These are phyloP conservation scores for Acanthiza pusilla DNA, from an alignment of 2,797 vertebrate genomes.

Conservation along the genomic window DNA sequence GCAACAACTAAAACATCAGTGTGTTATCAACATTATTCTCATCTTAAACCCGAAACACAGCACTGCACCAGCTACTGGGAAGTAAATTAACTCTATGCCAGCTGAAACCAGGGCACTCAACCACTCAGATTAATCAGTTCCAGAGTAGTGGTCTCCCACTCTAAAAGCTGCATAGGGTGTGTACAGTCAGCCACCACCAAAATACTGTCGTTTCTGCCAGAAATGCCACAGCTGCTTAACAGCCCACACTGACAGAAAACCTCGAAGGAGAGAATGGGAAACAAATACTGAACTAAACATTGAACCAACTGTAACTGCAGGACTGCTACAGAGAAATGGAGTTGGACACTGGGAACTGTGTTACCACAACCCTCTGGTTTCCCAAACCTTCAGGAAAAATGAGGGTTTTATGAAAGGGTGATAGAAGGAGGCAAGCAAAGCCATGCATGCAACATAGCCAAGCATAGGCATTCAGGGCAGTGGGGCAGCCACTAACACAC, in stretches of 20 bases:
- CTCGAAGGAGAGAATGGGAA: background rate
- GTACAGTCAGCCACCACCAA: background rate
- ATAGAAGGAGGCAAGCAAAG: background rate
- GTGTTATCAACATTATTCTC: background rate
- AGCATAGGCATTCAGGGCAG: background rate
- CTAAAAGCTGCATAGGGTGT: background rate
- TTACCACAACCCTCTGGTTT: background rate
- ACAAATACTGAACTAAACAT: background rate
- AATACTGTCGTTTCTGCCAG: background rate
- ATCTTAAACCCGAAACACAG: background rate
- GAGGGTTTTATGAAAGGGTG: background rate
- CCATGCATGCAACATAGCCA: background rate
- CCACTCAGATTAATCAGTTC: background rate
- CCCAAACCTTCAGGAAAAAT: background rate
- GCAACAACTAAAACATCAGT: background rate
- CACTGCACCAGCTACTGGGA: background rate
- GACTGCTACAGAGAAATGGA: background rate
- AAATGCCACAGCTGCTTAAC: background rate
- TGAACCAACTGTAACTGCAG: background rate
- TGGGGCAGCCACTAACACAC: background rate
- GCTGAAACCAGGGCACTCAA: background rate
- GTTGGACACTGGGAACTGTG: background rate
- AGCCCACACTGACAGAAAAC: background rate
- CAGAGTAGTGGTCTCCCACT: background rate
- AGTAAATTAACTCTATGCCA: background rate